Evolutionary conservation across 2,797 vertebrate species (phyloP).

Genomic region (Hippopotamyrus pictus): DNA sequence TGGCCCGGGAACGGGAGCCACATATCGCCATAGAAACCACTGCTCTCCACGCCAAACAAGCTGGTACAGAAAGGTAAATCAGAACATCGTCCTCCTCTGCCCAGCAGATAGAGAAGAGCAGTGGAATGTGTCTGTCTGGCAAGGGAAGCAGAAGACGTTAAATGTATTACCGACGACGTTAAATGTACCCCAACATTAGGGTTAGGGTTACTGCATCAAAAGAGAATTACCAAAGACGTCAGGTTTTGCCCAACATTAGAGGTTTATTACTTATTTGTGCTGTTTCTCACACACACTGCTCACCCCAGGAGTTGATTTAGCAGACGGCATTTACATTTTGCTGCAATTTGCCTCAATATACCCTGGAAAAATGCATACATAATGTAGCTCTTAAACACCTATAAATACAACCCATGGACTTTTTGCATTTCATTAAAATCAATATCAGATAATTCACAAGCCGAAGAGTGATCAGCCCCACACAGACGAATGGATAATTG

Average conservation of each 20-base stretch:
- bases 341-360: neutral
- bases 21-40: conserved; percentile 62
- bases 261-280: neutral
- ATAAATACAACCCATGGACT: conserved; percentile 17
- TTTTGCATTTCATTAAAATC: conserved; percentile 41
- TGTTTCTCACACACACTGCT: neutral
- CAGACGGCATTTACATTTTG: neutral
- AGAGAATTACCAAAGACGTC: neutral
- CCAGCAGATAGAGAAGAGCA: neutral
- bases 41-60: conserved; percentile 37
- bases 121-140: neutral
- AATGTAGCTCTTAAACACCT: conserved; percentile 2
- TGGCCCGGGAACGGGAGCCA: conserved; percentile 43
- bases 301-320: neutral
- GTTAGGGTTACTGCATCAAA: neutral
- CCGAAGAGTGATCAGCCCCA: conserved; percentile 13
- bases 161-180: neutral
- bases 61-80: conserved; percentile 24
- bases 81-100: conserved; percentile 12
- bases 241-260: neutral
- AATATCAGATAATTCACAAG: conserved; percentile 25
- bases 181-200: neutral
- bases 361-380: neutral
- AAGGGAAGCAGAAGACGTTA: neutral
- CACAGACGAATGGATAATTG: neutral